Evolutionary conservation across 30 jellyfish, hydroid and myxozoan species (phyloP).

Genomic region (Turritopsis dohrnii): DNA sequence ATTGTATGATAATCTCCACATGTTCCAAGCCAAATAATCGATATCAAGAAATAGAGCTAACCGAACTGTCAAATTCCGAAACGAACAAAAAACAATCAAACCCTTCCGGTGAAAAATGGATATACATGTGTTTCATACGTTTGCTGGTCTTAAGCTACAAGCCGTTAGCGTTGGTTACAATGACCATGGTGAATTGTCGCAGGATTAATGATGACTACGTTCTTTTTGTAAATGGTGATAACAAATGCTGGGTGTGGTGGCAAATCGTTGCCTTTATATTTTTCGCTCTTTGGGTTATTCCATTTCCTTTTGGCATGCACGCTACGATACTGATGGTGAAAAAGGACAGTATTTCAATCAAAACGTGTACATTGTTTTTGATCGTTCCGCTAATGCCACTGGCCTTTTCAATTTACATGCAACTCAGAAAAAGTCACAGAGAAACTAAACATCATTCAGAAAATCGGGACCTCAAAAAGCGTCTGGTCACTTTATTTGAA

Average conservation of each 20-base stretch:
- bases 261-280: background rate
- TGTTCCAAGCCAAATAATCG: background rate
- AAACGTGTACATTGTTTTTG: background rate
- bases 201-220: background rate
- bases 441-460: background rate
- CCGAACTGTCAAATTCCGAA: background rate
- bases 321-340: background rate
- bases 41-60: background rate
- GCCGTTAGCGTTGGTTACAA: background rate
- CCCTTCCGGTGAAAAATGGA: background rate
- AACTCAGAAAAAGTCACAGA: background rate
- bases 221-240: background rate
- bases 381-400: background rate
- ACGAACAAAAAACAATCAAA: background rate
- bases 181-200: background rate
- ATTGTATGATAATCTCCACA: background rate
- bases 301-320: background rate
- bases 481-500: background rate
- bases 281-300: background rate
- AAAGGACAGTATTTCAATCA: background rate
- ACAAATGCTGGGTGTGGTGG: background rate
- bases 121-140: background rate
- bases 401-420: background rate
- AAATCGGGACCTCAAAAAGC: background rate
- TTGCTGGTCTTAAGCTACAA: background rate